A percentile compares a stretch with the other conserved stretches of the same genome.
Conservation (phyloP, 2,888 invertebrate species). For the Carcina quercana region DNA sequence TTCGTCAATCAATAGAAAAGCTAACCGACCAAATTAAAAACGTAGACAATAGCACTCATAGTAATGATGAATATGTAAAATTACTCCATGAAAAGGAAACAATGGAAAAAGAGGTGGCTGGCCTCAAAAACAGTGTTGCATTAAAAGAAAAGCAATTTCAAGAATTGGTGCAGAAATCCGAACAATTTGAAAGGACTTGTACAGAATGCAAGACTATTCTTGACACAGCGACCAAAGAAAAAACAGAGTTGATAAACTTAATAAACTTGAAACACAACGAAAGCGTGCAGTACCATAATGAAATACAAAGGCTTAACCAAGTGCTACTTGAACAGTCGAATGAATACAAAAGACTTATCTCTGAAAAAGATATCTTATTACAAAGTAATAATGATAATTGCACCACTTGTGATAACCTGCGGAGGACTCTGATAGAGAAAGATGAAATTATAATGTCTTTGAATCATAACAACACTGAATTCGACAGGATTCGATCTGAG, state of each 20-base stretch:
- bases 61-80: conserved; percentile 42
- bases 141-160: conserved; percentile 33
- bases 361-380: conserved; percentile 40
- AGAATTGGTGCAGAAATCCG: conserved; percentile 31
- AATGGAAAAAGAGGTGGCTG: conserved; percentile 34
- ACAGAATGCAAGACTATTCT: conserved; percentile 39
- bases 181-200: conserved; percentile 34
- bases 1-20: conserved; percentile 47
- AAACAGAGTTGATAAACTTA: conserved; percentile 80
- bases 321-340: conserved; percentile 68
- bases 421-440: conserved; percentile 44
- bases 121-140: conserved; percentile 29
- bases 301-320: conserved; percentile 85
- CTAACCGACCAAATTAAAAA: conserved; percentile 43
- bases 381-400: conserved; percentile 31
- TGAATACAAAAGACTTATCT: conserved; percentile 44
- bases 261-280: conserved; percentile 90
- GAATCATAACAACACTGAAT: conserved; percentile 36
- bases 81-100: conserved; percentile 40
- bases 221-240: conserved; percentile 61
- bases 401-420: conserved; percentile 42
- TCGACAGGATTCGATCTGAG: conserved; percentile 52
- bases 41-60: conserved; percentile 33
- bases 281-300: conserved; percentile 87
- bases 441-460: conserved; percentile 48